These are phyloP conservation scores for Drosophila gaucha DNA, from an alignment of 2,888 invertebrate genomes.

Conservation along the genomic window DNA sequence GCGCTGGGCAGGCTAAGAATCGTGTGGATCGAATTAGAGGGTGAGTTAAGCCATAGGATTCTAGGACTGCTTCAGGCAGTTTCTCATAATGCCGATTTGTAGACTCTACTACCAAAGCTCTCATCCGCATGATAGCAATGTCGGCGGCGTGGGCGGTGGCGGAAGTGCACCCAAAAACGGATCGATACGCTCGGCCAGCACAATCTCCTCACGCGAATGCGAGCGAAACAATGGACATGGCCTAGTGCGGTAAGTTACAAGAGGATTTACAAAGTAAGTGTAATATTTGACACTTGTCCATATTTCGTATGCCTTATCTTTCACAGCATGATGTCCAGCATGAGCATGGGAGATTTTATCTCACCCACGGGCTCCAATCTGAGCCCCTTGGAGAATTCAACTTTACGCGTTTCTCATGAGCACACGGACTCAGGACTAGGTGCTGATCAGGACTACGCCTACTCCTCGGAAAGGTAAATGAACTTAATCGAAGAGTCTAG, in stretches of 20 bases:
- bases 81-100: slow-evolving; percentile 41
- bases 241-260: slow-evolving; percentile 81
- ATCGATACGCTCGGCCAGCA: slow-evolving; percentile 87
- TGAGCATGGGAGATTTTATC: slow-evolving; percentile 85
- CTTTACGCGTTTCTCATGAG: slow-evolving; percentile 88
- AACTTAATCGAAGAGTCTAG: neutral
- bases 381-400: slow-evolving; percentile 84
- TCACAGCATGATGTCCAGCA: slow-evolving; percentile 85
- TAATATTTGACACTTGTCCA: neutral
- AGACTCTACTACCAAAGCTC: slow-evolving; percentile 85
- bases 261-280: neutral
- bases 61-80: slow-evolving; percentile 32
- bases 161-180: slow-evolving; percentile 84
- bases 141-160: slow-evolving; percentile 52
- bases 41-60: slow-evolving; percentile 71
- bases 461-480: slow-evolving; percentile 88
- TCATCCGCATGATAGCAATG: slow-evolving; percentile 82
- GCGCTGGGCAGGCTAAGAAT: slow-evolving; percentile 83
- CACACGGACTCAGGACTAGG: slow-evolving; percentile 92
- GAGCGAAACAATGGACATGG: slow-evolving; percentile 86
- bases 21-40: slow-evolving; percentile 85
- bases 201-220: slow-evolving; percentile 86
- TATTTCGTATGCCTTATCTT: neutral
- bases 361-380: slow-evolving; percentile 84
- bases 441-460: slow-evolving; percentile 90